Evolutionary conservation across 2,113 vertebrate genomes (phyloP).

Genomic region (Nicator chloris): DNA sequence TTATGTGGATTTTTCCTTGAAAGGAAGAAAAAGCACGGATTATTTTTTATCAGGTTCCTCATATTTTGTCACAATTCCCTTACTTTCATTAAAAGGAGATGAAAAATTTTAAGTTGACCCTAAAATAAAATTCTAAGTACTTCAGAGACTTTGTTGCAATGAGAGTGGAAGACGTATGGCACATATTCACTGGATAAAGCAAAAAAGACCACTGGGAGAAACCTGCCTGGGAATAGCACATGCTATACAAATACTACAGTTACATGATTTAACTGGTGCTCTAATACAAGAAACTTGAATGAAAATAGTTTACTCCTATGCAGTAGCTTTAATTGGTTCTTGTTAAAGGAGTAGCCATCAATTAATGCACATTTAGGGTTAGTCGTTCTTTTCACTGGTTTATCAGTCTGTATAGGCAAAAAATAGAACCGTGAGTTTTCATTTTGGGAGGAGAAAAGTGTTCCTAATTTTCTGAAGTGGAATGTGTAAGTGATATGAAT

Average conservation of each 20-base stretch:
- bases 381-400: background rate
- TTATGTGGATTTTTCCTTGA: background rate
- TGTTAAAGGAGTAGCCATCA: background rate
- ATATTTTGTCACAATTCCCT: background rate
- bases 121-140: background rate
- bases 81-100: background rate
- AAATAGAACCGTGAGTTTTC: background rate
- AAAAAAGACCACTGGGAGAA: background rate
- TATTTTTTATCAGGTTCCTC: background rate
- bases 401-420: background rate
- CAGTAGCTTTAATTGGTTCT: background rate
- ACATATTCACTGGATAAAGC: background rate
- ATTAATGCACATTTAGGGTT: background rate
- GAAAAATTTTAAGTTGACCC: background rate
- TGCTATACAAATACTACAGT: fast-evolving
- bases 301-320: background rate
- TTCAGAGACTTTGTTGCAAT: background rate
- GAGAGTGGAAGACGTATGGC: background rate
- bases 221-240: background rate
- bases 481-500: conserved; percentile 12
- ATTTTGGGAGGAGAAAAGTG: background rate
- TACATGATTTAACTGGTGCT: background rate
- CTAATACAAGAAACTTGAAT: background rate
- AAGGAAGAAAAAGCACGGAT: background rate
- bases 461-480: background rate